Percentiles rank a stretch among this genome's conserved stretches.
phyloP scores from a whole-genome alignment of 2,888 invertebrate species.

The Tortrix viridana region DNA sequence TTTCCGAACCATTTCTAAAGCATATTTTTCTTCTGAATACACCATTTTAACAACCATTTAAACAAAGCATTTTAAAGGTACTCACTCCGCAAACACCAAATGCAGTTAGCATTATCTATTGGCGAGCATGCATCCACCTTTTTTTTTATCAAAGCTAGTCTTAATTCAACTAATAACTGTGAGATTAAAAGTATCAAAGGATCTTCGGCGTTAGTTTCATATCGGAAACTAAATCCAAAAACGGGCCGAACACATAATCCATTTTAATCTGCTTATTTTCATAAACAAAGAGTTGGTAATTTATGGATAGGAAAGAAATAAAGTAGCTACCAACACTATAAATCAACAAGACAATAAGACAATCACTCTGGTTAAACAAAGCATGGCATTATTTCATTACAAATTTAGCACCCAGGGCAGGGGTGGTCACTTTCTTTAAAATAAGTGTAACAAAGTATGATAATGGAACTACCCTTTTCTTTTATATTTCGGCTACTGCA shows the following conservation, averaged over 20 bases:
- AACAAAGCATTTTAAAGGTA: no score
- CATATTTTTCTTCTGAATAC: no score
- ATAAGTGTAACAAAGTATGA: constrained; percentile 52
- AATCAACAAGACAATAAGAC: constrained; percentile 56
- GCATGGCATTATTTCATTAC: constrained; percentile 37
- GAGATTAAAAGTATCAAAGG: constrained; percentile 6
- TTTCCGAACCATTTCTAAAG: no score
- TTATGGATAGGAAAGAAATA: constrained; percentile 11
- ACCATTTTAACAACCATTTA: no score
- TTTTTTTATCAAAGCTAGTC: no score
- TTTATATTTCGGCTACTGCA: constrained; percentile 67
- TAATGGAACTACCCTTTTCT: constrained; percentile 63
- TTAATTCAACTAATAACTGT: background rate
- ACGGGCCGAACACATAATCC: constrained; percentile 25
- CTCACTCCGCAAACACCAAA: no score
- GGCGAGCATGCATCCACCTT: no score
- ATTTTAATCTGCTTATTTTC: constrained; percentile 19
- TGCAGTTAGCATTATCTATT: no score
- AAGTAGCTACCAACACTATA: constrained; percentile 58
- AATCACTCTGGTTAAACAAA: constrained; percentile 22
- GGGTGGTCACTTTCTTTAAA: constrained; percentile 54
- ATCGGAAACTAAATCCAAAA: constrained; percentile 14
- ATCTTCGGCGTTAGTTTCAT: constrained; percentile 10
- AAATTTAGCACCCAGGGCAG: constrained; percentile 52
- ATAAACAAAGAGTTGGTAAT: constrained; percentile 13